Percentiles rank a stretch among this genome's conserved stretches.
These are phyloP conservation scores for Acleris literana DNA, from an alignment of 2,888 invertebrate genomes.

Conservation along the genomic window DNA sequence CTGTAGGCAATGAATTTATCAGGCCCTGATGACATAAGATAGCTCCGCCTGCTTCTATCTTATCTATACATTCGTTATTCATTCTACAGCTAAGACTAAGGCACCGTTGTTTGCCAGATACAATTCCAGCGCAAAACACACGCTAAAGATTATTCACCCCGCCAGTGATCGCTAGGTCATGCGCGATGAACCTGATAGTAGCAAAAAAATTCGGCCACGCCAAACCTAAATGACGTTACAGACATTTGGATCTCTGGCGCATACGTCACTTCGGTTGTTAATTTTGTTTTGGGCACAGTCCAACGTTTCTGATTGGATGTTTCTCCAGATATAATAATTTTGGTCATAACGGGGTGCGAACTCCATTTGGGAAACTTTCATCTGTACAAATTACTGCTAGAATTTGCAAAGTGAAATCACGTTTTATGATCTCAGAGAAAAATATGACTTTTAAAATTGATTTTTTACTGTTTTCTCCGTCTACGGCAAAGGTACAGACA, in stretches of 20 bases:
- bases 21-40: not conserved
- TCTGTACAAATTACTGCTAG: constrained; percentile 11
- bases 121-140: constrained; percentile 41
- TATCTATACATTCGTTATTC: not conserved
- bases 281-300: constrained; percentile 17
- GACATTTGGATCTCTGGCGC: no score
- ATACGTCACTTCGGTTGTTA: not conserved
- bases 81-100: constrained; percentile 14
- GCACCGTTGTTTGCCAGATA: constrained; percentile 22
- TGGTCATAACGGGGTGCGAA: constrained; percentile 18
- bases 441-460: not conserved
- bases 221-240: not conserved
- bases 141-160: constrained; percentile 63
- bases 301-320: constrained; percentile 26
- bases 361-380: constrained; percentile 13
- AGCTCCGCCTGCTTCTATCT: not conserved
- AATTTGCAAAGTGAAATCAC: constrained; percentile 4
- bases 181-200: constrained; percentile 57
- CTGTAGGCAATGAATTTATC: no score
- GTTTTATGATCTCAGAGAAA: not conserved
- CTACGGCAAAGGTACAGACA: no score
- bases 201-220: constrained; percentile 9
- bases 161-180: constrained; percentile 51
- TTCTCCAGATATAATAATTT: constrained; percentile 25
- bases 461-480: not conserved